phyloP scores from a whole-genome alignment of 2,888 invertebrate species.

The Chironomus tentans region DNA sequence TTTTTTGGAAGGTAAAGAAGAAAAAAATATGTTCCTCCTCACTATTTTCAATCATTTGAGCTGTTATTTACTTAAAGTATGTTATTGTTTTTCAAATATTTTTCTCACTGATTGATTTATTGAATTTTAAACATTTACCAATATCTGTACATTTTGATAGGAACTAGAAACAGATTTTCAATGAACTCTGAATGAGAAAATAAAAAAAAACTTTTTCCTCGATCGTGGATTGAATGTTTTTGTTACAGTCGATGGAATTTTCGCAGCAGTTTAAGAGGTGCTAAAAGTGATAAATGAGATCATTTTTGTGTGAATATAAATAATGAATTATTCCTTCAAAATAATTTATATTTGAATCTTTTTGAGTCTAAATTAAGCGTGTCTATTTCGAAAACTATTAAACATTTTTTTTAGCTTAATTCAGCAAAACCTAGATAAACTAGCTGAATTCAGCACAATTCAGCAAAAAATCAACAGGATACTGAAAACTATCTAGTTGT shows the following conservation, averaged over 20 bases:
- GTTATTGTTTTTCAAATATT: constrained; percentile 19
- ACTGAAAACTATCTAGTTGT: too few relatives aligned
- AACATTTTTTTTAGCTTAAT: too few relatives aligned
- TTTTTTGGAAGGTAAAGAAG: neutral
- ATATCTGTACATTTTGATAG: neutral
- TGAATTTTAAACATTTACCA: constrained; percentile 26
- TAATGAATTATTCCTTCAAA: neutral
- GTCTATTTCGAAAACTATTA: too few relatives aligned
- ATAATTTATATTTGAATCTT: neutral
- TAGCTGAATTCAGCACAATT: too few relatives aligned
- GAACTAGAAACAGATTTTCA: neutral
- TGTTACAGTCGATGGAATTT: too few relatives aligned
- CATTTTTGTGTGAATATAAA: neutral
- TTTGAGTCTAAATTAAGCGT: neutral
- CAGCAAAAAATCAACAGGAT: too few relatives aligned
- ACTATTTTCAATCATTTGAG: neutral
- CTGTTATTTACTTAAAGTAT: constrained; percentile 14
- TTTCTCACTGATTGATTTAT: constrained; percentile 23
- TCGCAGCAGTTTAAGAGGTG: too few relatives aligned
- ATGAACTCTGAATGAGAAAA: neutral
- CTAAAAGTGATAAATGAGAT: too few relatives aligned
- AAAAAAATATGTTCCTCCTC: neutral
- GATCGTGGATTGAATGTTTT: too few relatives aligned
- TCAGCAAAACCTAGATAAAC: too few relatives aligned
- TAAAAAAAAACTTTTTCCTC: neutral